Base-by-base conservation (phyloP, 2,797 vertebrate genomes). In the Bucorvus abyssinicus region DNA sequence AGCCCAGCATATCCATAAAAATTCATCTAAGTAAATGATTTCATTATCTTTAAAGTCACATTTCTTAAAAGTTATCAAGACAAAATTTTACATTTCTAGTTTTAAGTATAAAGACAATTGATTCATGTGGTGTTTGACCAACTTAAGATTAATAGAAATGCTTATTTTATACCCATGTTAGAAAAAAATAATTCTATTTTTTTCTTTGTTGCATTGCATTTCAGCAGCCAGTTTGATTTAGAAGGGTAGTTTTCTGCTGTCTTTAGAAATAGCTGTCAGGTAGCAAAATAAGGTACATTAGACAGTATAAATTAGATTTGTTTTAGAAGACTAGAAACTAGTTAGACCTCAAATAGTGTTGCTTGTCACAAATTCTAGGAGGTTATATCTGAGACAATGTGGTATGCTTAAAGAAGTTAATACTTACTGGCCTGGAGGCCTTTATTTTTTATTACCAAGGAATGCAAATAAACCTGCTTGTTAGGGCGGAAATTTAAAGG, bases 401-500 rank as follows among this genome's bases (percentile, higher is more conserved):
- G 36, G 7, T 78, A 78, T 76, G 42, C 15, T 85, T 91, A 93
- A 93, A 90, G 65, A 79, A 84, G 30, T 81, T 95, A 96, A 94
- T 92, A 78, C 42, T 75, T 60, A 63, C 50, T 79, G 55, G 57
- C 85, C 93, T 79, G 55, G 20, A 95, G 94, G 77, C 76, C 44
- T 95, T 75, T 93, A 60, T 86, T 93, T 96, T 95, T 94, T 87
- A 93, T 90, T 84, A 88, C 8, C 26, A 63, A 91, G 38, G 44
- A 91, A 61, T 84, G 70, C 32, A 96, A 94, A 94, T 87, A 96
- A 95, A 94, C 73, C 67, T 94, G 65, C 89, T 96, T 96, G 91
- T 94, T 96, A 87, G 77, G 89, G 87, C 59, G 79, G 50, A 95
- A 96, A 96, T 90, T 84, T 94, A 96, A 96, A 93, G 95, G 92